A percentile compares a stretch with the other conserved stretches of the same genome.
Conservation (phyloP, 2,113 vertebrate species). For the Pseudorectes ferrugineus region DNA sequence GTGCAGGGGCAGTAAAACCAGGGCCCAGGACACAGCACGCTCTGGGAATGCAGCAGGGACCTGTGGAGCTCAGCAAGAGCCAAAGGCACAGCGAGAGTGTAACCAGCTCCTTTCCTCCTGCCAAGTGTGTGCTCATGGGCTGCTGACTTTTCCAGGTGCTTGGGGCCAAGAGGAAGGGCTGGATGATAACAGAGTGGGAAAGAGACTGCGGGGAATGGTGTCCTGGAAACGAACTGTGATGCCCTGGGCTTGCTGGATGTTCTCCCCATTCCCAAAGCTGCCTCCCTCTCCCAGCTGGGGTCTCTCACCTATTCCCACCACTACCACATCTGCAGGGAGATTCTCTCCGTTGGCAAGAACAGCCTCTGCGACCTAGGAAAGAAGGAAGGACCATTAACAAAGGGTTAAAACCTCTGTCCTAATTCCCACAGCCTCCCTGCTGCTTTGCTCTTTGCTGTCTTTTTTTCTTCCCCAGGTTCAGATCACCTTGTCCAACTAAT, state of each 20-base stretch:
- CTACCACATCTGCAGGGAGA: slow-evolving; percentile 80
- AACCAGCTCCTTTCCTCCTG: not conserved
- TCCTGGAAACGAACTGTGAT: not conserved
- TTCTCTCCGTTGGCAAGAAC: slow-evolving; percentile 69
- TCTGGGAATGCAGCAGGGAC: not conserved
- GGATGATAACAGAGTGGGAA: not conserved
- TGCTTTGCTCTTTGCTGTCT: slow-evolving; percentile 19
- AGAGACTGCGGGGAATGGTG: not conserved
- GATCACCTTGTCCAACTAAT: slow-evolving; percentile 8
- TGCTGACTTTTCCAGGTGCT: not conserved
- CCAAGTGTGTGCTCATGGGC: not conserved
- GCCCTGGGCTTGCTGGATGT: not conserved
- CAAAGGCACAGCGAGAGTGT: rapidly evolving
- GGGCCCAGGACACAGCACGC: not conserved
- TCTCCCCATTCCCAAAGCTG: not conserved
- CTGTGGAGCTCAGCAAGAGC: not conserved
- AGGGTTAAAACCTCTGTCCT: slow-evolving; percentile 11
- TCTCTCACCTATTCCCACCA: slow-evolving; percentile 80
- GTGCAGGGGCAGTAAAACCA: not conserved
- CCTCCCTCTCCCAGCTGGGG: not conserved
- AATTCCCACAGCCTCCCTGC: slow-evolving; percentile 5
- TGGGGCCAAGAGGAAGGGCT: not conserved
- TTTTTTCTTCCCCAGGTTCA: not conserved
- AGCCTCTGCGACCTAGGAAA: slow-evolving; percentile 76
- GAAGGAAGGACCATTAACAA: not conserved